phyloP scores from a whole-genome alignment of 2,113 vertebrate species.

The Pluvianellus socialis region DNA sequence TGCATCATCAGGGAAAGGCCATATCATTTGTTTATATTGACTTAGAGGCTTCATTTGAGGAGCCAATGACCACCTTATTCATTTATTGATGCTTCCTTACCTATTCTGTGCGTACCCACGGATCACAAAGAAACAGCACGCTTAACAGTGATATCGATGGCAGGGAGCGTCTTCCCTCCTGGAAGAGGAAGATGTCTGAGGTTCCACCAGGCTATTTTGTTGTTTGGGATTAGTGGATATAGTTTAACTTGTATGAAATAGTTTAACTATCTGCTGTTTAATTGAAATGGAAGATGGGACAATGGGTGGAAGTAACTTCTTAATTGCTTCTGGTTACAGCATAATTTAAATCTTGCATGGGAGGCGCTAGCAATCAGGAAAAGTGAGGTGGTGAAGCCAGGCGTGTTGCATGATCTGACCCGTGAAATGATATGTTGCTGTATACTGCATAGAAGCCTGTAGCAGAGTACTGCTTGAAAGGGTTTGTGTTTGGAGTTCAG shows the following conservation, averaged over 20 bases:
- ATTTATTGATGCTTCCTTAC: background rate
- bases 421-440: background rate
- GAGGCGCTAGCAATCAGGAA: background rate
- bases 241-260: background rate
- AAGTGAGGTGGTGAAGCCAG: background rate
- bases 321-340: background rate
- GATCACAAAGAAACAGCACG: background rate
- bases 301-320: background rate
- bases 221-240: background rate
- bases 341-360: conserved; percentile 2
- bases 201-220: background rate
- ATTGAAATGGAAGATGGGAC: background rate
- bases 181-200: background rate
- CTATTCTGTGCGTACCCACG: rapidly evolving
- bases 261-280: background rate
- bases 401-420: background rate
- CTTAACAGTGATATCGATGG: too few relatives aligned
- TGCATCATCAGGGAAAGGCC: background rate
- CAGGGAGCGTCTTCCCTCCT: background rate
- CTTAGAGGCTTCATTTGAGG: background rate
- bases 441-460: background rate
- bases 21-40: background rate
- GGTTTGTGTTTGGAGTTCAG: background rate
- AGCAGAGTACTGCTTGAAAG: background rate
- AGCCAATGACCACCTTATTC: background rate